These are phyloP conservation scores for Leucosticte australis DNA, from an alignment of 2,113 vertebrate species.

Conservation along the genomic window DNA sequence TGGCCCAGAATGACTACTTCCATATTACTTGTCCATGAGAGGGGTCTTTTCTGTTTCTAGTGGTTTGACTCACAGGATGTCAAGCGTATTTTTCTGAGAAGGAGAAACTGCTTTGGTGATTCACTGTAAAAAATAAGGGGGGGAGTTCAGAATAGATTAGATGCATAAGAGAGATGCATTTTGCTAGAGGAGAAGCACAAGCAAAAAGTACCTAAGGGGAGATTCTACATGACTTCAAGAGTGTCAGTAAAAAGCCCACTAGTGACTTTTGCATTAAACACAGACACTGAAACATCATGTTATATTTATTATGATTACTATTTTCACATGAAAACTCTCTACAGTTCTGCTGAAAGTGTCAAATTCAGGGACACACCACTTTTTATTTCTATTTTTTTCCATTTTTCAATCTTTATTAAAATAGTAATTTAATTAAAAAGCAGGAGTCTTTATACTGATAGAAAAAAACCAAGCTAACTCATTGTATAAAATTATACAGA, in stretches of 20 bases:
- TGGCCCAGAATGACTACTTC: not conserved
- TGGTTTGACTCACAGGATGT: not conserved
- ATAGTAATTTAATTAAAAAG: not conserved
- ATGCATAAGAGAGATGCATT: not conserved
- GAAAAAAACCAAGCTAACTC: not conserved
- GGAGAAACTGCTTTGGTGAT: not conserved
- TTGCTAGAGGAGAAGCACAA: not conserved
- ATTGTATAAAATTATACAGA: not conserved
- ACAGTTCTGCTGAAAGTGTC: not conserved
- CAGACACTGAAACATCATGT: not conserved
- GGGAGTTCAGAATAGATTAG: not conserved
- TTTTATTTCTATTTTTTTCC: not conserved
- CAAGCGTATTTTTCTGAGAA: not conserved
- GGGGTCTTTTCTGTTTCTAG: not conserved
- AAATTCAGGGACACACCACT: not conserved
- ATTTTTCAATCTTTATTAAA: not conserved
- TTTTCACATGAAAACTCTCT: not conserved
- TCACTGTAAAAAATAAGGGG: not conserved
- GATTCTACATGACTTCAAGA: not conserved
- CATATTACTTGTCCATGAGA: not conserved
- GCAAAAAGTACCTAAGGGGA: not conserved
- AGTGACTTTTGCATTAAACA: not conserved
- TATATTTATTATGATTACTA: not conserved
- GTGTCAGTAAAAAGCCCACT: not conserved
- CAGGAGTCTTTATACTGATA: not conserved